Evolutionary conservation across 2,797 vertebrate species (phyloP).

Genomic region (Dromococcyx pavoninus): DNA sequence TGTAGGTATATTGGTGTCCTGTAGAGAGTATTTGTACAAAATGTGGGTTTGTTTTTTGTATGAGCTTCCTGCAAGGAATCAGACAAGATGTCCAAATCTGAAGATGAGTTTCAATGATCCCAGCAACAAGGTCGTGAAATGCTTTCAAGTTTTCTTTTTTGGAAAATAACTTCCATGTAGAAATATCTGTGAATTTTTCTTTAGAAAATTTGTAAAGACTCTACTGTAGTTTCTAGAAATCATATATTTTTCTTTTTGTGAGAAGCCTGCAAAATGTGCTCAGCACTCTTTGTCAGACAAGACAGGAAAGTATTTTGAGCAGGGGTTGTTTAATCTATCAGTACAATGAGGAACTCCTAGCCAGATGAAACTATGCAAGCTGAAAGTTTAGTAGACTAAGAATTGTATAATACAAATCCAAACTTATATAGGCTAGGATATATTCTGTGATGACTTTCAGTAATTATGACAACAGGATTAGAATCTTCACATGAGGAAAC

Average conservation of each 20-base stretch:
- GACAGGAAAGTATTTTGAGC: background rate
- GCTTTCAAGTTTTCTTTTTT: background rate
- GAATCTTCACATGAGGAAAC: background rate
- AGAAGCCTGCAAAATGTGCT: background rate
- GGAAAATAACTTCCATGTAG: background rate
- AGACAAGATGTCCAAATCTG: background rate
- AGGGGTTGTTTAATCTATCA: background rate
- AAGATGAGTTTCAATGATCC: background rate
- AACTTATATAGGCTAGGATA: background rate
- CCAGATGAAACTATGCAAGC: background rate
- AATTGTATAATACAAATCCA: background rate
- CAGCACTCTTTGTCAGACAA: background rate
- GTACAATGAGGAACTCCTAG: background rate
- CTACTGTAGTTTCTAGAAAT: background rate
- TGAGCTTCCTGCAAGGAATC: background rate
- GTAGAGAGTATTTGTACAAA: background rate
- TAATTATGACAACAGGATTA: background rate
- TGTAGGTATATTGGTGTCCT: background rate
- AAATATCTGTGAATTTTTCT: background rate
- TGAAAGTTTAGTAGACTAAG: background rate
- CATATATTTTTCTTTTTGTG: background rate
- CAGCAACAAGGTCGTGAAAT: background rate
- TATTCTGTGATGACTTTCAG: background rate
- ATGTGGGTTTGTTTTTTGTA: rapidly evolving
- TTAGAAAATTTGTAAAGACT: background rate